Conservation (phyloP, 1,140 invertebrate species). For the Wasmannia auropunctata region DNA sequence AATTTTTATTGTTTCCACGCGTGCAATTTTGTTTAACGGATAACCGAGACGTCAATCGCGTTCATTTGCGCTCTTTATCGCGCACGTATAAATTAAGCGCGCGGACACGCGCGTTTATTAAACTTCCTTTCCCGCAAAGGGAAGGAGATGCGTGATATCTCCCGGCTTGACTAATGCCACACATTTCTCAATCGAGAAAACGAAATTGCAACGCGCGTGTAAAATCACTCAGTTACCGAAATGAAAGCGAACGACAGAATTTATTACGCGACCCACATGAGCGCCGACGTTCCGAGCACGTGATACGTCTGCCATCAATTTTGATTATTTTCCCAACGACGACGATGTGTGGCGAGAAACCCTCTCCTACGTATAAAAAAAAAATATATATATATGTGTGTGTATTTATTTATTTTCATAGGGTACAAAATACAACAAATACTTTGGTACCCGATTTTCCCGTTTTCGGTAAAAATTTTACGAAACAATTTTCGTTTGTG, state of each 20-base stretch:
- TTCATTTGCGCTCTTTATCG: neutral
- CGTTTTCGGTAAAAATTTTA: neutral
- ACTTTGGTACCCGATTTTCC: neutral
- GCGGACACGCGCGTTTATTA: neutral
- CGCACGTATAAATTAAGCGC: neutral
- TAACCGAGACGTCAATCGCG: neutral
- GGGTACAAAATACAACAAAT: neutral
- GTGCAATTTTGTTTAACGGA: neutral
- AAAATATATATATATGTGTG: neutral
- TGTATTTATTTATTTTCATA: neutral
- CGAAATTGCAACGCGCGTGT: conserved; percentile 9
- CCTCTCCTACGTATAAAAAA: neutral
- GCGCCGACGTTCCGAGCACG: neutral
- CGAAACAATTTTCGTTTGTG: too few species aligned
- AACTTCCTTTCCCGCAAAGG: too few species aligned
- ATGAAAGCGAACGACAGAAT: conserved; percentile 15
- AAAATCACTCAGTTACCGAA: conserved; percentile 28
- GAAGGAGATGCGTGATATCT: neutral
- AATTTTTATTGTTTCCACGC: neutral
- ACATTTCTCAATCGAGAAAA: conserved; percentile 35
- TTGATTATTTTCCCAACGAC: conserved; percentile 16
- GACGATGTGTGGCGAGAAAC: neutral
- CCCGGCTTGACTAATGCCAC: neutral
- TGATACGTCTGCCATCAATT: conserved; percentile 21
- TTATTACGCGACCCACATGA: conserved; percentile 8